A percentile compares a stretch with the other conserved stretches of the same genome.
Conservation (phyloP, 2,797 vertebrate species). For the Cetoscarus ocellatus region DNA sequence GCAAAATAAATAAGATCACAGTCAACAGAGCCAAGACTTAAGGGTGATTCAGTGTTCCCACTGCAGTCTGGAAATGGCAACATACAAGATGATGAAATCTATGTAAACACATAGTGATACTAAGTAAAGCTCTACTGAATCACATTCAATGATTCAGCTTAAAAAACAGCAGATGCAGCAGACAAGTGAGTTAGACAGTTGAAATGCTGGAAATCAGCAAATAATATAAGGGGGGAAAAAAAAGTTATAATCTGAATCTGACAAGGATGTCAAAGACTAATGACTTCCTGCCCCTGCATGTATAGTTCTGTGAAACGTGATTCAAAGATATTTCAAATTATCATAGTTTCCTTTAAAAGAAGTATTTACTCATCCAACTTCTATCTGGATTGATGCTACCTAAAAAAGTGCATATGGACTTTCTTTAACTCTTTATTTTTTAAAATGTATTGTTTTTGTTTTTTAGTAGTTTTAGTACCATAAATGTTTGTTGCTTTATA, state of each 20-base stretch:
- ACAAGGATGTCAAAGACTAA: background rate
- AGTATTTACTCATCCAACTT: no score
- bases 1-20: background rate
- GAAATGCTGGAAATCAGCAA: background rate
- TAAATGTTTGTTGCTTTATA: no score
- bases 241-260: no score
- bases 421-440: no score
- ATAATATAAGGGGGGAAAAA: background rate
- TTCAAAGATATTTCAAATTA: no score
- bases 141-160: slow-evolving; percentile 3
- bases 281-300: background rate
- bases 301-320: background rate
- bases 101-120: background rate
- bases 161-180: background rate
- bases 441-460: no score
- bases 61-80: background rate
- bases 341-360: no score
- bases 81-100: slow-evolving; percentile 8
- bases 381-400: no score
- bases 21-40: background rate
- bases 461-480: no score
- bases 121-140: background rate
- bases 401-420: no score
- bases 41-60: background rate
- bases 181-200: background rate